phyloP scores from a whole-genome alignment of 92 coral and sea anemone genomes.

The Porites lobata region DNA sequence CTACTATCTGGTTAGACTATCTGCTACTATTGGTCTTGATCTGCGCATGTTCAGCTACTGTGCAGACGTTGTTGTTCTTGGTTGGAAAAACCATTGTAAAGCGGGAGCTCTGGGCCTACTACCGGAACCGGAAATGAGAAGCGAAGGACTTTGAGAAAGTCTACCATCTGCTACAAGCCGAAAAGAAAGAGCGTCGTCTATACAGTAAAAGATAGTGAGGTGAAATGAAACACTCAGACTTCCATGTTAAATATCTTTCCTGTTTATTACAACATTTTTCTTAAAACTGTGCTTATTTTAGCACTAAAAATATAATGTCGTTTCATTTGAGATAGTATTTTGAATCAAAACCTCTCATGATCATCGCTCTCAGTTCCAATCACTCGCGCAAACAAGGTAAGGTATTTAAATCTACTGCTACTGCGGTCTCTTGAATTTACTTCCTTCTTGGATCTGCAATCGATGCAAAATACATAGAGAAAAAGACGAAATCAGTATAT shows the following conservation, averaged over 20 bases:
- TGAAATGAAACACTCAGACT: neutral
- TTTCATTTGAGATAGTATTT: neutral
- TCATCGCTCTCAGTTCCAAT: neutral
- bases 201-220: neutral
- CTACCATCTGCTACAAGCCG: too few species aligned
- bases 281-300: neutral
- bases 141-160: too few species aligned
- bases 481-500: neutral
- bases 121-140: too few species aligned
- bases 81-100: too few species aligned
- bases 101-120: too few species aligned
- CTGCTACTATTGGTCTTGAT: too few species aligned
- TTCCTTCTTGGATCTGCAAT: neutral
- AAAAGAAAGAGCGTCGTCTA: neutral
- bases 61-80: too few species aligned
- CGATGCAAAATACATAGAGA: neutral
- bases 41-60: too few species aligned
- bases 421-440: too few species aligned
- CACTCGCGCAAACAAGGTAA: neutral
- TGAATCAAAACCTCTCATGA: neutral
- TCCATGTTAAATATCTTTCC: neutral
- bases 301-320: neutral
- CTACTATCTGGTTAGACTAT: too few species aligned
- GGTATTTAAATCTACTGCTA: too few species aligned
- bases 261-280: constrained; percentile 9